Evolutionary conservation across 2,797 vertebrate species (phyloP).

Genomic region (Meda fulgida): DNA sequence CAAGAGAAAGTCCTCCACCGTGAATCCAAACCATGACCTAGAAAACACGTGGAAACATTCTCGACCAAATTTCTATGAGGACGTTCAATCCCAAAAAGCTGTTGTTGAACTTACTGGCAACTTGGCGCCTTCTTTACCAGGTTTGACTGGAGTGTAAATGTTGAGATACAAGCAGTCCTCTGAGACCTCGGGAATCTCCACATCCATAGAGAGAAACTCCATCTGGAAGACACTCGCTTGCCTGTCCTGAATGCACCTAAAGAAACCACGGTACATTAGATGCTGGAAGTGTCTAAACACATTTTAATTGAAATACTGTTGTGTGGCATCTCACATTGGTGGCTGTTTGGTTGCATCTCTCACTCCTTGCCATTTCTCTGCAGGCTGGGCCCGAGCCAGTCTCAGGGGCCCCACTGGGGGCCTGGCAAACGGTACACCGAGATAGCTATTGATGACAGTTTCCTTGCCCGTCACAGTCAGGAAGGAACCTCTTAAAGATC

Average conservation of each 20-base stretch:
- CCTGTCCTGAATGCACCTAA: conserved; percentile 78
- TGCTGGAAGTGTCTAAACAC: neutral
- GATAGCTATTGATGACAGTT: conserved; percentile 74
- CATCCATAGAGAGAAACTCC: conserved; percentile 62
- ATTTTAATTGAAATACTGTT: neutral
- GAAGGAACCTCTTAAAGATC: conserved; percentile 70
- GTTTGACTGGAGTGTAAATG: conserved; percentile 46
- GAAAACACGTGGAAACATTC: neutral
- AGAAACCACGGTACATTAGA: neutral
- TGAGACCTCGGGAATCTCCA: conserved; percentile 53
- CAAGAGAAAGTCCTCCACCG: conserved; percentile 71
- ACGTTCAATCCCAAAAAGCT: neutral
- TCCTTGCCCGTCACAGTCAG: conserved; percentile 74
- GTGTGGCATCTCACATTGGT: conserved; percentile 74
- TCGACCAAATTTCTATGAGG: neutral
- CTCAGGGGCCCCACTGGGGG: conserved; percentile 83
- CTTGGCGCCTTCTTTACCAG: conserved; percentile 12
- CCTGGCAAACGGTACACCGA: conserved; percentile 85
- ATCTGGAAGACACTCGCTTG: conserved; percentile 39
- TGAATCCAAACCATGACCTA: conserved; percentile 88
- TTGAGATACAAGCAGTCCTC: conserved; percentile 55
- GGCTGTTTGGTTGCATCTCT: conserved; percentile 81
- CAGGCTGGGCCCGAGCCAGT: conserved; percentile 77
- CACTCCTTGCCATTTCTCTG: conserved; percentile 79
- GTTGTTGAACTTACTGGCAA: conserved; percentile 46